phyloP scores from a whole-genome alignment of 1,140 invertebrate species.

The Coelopa frigida region DNA sequence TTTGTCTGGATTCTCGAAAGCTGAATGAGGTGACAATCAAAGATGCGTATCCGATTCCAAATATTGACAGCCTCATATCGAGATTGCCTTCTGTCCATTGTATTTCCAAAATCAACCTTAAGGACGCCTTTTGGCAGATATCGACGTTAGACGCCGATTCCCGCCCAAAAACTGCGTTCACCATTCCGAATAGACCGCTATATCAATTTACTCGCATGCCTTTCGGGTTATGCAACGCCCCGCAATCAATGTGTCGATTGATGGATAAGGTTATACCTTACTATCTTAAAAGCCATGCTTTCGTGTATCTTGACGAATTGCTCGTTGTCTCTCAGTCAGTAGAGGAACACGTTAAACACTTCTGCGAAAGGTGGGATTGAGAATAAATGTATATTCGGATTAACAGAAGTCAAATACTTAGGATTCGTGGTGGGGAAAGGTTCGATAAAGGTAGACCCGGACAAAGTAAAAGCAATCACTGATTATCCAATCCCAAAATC shows the following conservation, averaged over 20 bases:
- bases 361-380: neutral
- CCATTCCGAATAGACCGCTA: conserved; percentile 29
- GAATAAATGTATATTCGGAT: conserved; percentile 19
- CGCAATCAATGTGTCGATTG: conserved; percentile 9
- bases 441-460: conserved; percentile 38
- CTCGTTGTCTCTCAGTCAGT: conserved; percentile 6
- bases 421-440: conserved; percentile 15
- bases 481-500: conserved; percentile 9
- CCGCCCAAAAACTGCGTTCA: conserved; percentile 40
- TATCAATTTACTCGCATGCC: conserved; percentile 22
- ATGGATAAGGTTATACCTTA: conserved; percentile 32
- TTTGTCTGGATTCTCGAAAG: conserved; percentile 29
- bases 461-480: conserved; percentile 18
- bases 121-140: conserved; percentile 6
- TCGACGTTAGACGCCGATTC: conserved; percentile 11
- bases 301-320: conserved; percentile 15
- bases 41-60: conserved; percentile 25
- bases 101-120: conserved; percentile 24
- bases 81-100: conserved; percentile 15
- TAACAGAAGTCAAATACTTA: conserved; percentile 20
- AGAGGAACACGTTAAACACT: conserved; percentile 5
- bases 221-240: conserved; percentile 20
- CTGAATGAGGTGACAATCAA: conserved; percentile 24
- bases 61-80: conserved; percentile 31
- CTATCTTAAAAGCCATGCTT: conserved; percentile 22